Evolutionary conservation across 2,888 invertebrate species (phyloP), one percentile per base, ranked within the genome.

Genomic region (Nomada ruficornis): DNA sequence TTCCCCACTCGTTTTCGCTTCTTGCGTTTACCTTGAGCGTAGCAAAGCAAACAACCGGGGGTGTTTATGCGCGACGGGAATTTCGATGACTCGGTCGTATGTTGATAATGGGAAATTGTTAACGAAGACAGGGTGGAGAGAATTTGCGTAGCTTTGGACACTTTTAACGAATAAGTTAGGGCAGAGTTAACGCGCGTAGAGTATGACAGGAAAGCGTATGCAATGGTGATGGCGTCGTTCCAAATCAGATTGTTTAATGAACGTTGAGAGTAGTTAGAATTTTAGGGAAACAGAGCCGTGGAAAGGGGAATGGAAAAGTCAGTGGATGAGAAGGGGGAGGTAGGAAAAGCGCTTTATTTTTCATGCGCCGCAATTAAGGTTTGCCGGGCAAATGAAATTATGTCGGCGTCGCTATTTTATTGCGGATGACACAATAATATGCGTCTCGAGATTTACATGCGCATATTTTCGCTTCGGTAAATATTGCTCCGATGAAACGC

Each of bases 341-440:
- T 5, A 15, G 54, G 23, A 13, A 47, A 13, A 13, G 60, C 15
- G 47, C 55, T 82, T 83, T 72, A 83, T 83, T 83, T 78, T 75
- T 79, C 75, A 55, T 20, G 71, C 54, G 54, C 69, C 76, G 82
- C 82, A 84, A 85, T 85, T 78, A 85, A 78, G 84, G 85, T 84
- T 82, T 65, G 69, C 70, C 63, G 63, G 64, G 71, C 62, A 83
- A 80, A 80, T 80, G 70, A 73, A 84, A 83, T 84, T 83, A 83
- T 77, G 80, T 77, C 73, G 74, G 70, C 60, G 70, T 13, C 69
- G 77, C 70, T 83, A 71, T 83, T 84, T 77, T 77, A 80, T 80
- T 80, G 67, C 68, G 73, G 59, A 67, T 64, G 80, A 74, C 71
- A 76, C 80, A 83, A 80, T 84, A 81, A 81, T 75, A 65, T 60